A percentile compares a stretch with the other conserved stretches of the same genome.
Conservation (phyloP, 64 coral and sea anemone species). For the Stichodactyla mertensii region DNA sequence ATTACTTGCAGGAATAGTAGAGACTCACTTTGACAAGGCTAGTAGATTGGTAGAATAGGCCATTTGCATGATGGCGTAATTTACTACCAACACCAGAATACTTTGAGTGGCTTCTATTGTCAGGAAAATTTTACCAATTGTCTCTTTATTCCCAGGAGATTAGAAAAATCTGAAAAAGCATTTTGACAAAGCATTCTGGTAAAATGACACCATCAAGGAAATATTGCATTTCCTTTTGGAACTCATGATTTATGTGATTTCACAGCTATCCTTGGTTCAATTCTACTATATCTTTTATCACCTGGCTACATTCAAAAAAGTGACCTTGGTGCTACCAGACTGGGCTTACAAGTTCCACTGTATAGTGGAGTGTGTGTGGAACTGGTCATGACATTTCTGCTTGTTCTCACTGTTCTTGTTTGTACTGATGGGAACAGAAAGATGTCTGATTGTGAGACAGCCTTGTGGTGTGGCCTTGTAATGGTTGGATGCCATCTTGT, state of each 20-base stretch:
- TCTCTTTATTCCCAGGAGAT: too few relatives aligned
- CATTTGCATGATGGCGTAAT: too few relatives aligned
- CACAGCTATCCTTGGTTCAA: not conserved
- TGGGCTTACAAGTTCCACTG: not conserved
- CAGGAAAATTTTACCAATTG: too few relatives aligned
- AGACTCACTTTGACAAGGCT: not conserved
- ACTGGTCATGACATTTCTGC: not conserved
- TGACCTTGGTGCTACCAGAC: not conserved
- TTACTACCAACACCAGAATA: too few relatives aligned
- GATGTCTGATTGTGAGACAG: slow-evolving; percentile 5
- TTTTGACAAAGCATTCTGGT: too few relatives aligned
- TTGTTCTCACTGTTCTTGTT: not conserved
- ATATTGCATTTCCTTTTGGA: too few relatives aligned
- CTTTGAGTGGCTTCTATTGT: too few relatives aligned
- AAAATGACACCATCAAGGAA: too few relatives aligned
- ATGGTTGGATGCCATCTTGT: not conserved
- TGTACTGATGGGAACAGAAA: not conserved
- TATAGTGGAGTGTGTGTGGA: not conserved
- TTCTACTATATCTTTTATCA: not conserved
- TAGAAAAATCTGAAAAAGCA: too few relatives aligned
- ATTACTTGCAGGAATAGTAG: not conserved
- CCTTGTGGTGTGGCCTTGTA: not conserved
- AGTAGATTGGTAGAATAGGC: too few relatives aligned
- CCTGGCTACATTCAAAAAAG: not conserved
- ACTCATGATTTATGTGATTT: not conserved